These are phyloP conservation scores for Mactromeris polynyma DNA, from an alignment of 2,888 invertebrate genomes.

Conservation along the genomic window DNA sequence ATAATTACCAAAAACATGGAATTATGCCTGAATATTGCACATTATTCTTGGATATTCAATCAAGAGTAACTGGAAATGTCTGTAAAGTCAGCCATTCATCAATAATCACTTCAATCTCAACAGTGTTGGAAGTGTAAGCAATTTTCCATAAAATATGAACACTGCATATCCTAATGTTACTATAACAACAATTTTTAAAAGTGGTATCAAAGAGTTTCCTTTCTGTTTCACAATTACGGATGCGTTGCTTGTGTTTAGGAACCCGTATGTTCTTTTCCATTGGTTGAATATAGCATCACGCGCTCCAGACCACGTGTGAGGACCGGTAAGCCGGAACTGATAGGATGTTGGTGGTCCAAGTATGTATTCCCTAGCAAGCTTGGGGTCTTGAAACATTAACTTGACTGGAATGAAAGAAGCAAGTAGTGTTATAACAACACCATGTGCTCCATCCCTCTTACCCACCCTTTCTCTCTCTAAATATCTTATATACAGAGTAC, in stretches of 20 bases:
- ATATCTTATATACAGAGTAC: no score
- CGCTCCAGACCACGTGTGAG: constrained; percentile 87
- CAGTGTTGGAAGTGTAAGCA: background rate
- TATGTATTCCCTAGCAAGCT: constrained; percentile 80
- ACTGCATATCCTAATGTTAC: background rate
- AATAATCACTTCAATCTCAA: background rate
- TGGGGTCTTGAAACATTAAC: constrained; percentile 77
- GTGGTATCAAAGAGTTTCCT: background rate
- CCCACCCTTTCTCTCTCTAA: no score
- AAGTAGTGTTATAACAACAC: no score
- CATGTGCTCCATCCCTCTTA: no score
- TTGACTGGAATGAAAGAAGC: constrained; percentile 68
- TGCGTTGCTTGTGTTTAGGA: constrained; percentile 43
- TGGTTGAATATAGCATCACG: constrained; percentile 86
- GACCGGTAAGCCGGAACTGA: constrained; percentile 87
- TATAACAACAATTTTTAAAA: background rate
- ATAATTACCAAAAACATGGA: no score
- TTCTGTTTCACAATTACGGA: background rate
- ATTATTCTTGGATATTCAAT: no score
- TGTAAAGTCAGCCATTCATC: no score
- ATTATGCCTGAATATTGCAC: no score
- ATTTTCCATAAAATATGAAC: background rate
- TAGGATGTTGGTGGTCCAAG: constrained; percentile 86
- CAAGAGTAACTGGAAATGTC: no score
- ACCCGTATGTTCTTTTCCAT: constrained; percentile 78